Evolutionary conservation across 2,797 vertebrate species (phyloP), one percentile per base, ranked within the genome.

Genomic region (Takifugu rubripes): DNA sequence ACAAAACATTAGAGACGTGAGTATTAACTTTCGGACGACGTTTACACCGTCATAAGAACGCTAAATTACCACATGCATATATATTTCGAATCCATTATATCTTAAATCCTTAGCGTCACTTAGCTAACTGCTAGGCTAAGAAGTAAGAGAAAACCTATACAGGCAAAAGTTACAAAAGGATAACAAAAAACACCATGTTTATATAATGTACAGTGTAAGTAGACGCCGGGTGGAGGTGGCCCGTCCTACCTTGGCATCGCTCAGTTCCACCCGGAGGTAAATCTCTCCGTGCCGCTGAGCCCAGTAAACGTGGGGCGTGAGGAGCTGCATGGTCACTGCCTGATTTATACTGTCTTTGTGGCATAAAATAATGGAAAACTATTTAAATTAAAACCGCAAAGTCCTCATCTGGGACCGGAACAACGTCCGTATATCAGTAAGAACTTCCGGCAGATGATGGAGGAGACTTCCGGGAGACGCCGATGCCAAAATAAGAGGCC

Each of bases 231-330:
- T 1, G 54, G 1, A 5, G 66, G 64, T 6, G 5, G 59, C 5
- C 2, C 61, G 3, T 42, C 82, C 90, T 84, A 96, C 96, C 95
- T 94, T 92, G 11, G 94, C 95, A 59, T 98, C 95, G 52, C 93
- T 96, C 54, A 98, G 91, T 72, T 97, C 96, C 86, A 98, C 94
- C n/a, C 95, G 93, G 82, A 99, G 88, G 86, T 92, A 96, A 27
- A 99, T 87, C 50, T 94, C 93, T 3, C 88, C 84, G 59, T 98
- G 95, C 31, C 95, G 89, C 84, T 98, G 96, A 36, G 95, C 96
- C 95, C 96, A 98, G 74, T 93, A 94, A 46, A 98, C 96, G 42
- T 92, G 94, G 44, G 96, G 96, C 36, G 94, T 96, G 11, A 40
- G n/a, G 42, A 98, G 90, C 8, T 91, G 65, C 92, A 90, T 89